Percentiles rank a stretch among this genome's conserved stretches.
Evolutionary conservation across 2,797 vertebrate species (phyloP).

Genomic region (Cephalopachus bancanus): DNA sequence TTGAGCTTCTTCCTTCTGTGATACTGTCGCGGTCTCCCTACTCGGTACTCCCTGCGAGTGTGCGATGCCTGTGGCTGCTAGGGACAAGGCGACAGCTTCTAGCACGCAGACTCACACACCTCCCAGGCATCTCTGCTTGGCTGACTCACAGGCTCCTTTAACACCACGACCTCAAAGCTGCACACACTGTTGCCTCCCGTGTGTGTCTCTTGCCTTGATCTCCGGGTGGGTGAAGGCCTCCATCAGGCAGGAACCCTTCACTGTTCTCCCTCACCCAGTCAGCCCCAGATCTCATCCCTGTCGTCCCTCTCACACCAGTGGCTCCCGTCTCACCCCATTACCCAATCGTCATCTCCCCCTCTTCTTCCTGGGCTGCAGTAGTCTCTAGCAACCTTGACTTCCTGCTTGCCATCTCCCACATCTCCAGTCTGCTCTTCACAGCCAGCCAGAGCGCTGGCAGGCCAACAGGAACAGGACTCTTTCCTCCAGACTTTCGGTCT

Average conservation of each 20-base stretch:
- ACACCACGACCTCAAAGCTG: background rate
- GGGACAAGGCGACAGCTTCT: background rate
- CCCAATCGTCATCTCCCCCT: rapidly evolving
- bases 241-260: background rate
- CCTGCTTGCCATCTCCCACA: background rate
- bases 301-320: background rate
- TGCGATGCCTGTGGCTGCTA: background rate
- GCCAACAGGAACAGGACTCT: background rate
- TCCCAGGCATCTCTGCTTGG: background rate
- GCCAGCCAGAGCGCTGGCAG: too few relatives aligned
- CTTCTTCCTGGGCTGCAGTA: background rate
- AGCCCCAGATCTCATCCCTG: too few relatives aligned
- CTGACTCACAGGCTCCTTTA: background rate
- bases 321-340: background rate
- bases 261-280: background rate
- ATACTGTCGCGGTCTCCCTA: background rate
- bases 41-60: background rate
- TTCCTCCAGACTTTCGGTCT: background rate
- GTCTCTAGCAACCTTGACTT: background rate
- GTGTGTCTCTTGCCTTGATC: background rate
- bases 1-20: background rate
- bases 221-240: background rate
- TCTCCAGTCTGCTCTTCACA: background rate
- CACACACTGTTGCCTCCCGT: rapidly evolving
- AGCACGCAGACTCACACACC: background rate